phyloP scores from a whole-genome alignment of 2,797 vertebrate species.

The Poecilia gillii region DNA sequence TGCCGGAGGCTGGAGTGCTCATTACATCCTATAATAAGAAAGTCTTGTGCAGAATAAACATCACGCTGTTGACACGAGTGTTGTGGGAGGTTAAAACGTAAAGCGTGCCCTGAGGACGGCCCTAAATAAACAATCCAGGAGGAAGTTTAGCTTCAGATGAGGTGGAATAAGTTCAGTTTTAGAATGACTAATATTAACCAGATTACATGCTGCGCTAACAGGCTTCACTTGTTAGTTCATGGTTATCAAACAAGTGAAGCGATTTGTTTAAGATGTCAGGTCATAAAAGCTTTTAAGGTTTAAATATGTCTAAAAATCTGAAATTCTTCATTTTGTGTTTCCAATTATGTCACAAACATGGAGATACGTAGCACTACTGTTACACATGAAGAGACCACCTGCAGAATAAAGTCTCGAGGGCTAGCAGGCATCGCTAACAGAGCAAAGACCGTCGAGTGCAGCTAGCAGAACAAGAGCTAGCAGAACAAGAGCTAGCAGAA shows the following conservation, averaged over 20 bases:
- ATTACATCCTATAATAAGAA: conserved; percentile 47
- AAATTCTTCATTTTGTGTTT: too few relatives aligned
- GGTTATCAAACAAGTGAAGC: not conserved
- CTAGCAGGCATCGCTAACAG: not conserved
- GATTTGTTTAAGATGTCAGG: not conserved
- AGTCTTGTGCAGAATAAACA: conserved; percentile 36
- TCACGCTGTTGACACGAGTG: conserved; percentile 5
- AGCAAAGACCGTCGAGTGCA: not conserved
- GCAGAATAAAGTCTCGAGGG: not conserved
- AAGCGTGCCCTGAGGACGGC: conserved; percentile 18
- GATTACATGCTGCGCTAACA: not conserved
- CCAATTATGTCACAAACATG: too few relatives aligned
- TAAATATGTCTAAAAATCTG: not conserved
- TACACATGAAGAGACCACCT: too few relatives aligned
- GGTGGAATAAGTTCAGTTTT: not conserved
- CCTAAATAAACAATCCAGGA: not conserved
- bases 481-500: not conserved
- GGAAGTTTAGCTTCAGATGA: conserved; percentile 6
- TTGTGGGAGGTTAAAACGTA: conserved; percentile 13
- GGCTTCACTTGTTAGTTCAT: not conserved
- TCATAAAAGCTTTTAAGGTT: not conserved
- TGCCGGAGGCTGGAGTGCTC: conserved; percentile 48
- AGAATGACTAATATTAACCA: not conserved
- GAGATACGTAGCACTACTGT: too few relatives aligned
- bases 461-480: too few relatives aligned